A percentile compares a stretch with the other conserved stretches of the same genome.
These are phyloP conservation scores for Phortica magna DNA, from an alignment of 2,888 invertebrate species.

Conservation along the genomic window DNA sequence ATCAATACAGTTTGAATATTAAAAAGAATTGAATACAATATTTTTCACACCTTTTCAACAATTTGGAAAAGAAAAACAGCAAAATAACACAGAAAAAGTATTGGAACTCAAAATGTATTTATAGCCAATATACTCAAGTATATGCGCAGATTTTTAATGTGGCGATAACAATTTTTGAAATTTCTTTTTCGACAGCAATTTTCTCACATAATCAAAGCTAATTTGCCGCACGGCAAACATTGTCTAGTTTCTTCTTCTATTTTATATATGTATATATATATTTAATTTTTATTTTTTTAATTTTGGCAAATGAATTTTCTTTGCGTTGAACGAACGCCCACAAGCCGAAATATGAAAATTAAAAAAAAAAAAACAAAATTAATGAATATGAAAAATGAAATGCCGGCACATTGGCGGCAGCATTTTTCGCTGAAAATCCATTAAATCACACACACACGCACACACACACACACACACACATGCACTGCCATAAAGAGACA, in stretches of 20 bases:
- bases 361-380: not conserved
- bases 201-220: no score
- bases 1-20: not conserved
- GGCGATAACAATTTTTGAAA: not conserved
- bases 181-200: not conserved
- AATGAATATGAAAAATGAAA: not conserved
- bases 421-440: constrained; percentile 11
- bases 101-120: no score
- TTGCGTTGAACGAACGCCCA: not conserved
- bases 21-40: not conserved
- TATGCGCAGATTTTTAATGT: constrained; percentile 4
- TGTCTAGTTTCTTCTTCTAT: no score
- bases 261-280: no score
- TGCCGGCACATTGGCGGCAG: not conserved
- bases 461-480: not conserved
- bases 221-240: no score
- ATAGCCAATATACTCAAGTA: not conserved
- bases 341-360: not conserved
- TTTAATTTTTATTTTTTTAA: not conserved
- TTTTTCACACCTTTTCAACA: not conserved
- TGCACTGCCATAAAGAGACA: not conserved
- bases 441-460: constrained; percentile 13
- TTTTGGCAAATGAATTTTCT: constrained; percentile 7
- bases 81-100: not conserved
- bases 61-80: constrained; percentile 9